A percentile compares a stretch with the other conserved stretches of the same genome.
phyloP scores from a whole-genome alignment of 2,797 vertebrate genomes.

The Acrossocheilus fasciatus region DNA sequence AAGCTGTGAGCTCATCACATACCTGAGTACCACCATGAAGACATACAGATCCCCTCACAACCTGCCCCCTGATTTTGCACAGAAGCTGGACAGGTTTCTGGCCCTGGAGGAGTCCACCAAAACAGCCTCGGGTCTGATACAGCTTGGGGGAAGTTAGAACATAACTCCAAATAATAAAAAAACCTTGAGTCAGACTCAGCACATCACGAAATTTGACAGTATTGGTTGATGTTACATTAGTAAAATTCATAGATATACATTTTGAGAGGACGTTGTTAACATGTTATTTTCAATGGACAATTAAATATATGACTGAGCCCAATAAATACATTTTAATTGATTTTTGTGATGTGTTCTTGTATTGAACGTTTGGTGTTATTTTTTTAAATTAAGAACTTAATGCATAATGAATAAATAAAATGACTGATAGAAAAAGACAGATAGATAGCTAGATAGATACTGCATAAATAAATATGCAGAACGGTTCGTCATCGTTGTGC shows the following conservation, averaged over 20 bases:
- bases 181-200: not conserved
- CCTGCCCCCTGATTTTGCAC: constrained; percentile 82
- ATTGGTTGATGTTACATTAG: constrained; percentile 1
- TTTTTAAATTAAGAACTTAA: not conserved
- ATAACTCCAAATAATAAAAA: constrained; percentile 1
- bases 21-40: constrained; percentile 84
- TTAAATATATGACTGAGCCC: not conserved
- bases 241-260: not conserved
- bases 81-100: constrained; percentile 84
- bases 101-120: constrained; percentile 72
- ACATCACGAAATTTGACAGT: constrained; percentile 20
- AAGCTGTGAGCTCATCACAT: constrained; percentile 87
- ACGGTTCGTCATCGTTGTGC: constrained; percentile 65
- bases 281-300: not conserved
- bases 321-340: not conserved
- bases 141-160: constrained; percentile 25
- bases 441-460: not conserved
- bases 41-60: constrained; percentile 79
- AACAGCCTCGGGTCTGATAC: constrained; percentile 36
- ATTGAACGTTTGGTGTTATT: not conserved
- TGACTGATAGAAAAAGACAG: not conserved
- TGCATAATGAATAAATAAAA: not conserved
- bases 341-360: not conserved
- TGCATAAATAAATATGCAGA: not conserved
- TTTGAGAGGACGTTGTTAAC: not conserved